phyloP scores from a whole-genome alignment of 1,140 invertebrate species.

The Dreissena rostriformis region DNA sequence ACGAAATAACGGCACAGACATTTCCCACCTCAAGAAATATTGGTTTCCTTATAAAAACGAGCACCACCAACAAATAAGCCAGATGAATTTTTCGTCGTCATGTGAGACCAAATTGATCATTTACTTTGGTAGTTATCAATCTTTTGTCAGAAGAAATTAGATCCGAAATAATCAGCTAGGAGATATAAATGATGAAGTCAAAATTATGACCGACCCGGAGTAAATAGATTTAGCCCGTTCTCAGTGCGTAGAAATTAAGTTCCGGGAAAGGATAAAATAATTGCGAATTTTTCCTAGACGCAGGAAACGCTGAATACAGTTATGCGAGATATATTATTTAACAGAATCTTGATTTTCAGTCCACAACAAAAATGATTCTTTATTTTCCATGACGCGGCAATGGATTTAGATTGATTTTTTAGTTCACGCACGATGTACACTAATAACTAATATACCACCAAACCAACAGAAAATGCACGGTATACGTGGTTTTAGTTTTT shows the following conservation, averaged over 20 bases:
- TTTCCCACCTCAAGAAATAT: neutral
- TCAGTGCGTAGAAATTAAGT: neutral
- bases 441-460: no score
- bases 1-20: neutral
- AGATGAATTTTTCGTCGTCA: constrained; percentile 4
- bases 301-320: no score
- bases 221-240: constrained; percentile 43
- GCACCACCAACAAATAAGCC: neutral
- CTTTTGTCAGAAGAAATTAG: constrained; percentile 54
- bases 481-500: no score
- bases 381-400: no score
- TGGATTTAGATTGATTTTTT: no score
- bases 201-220: constrained; percentile 54
- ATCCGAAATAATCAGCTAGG: constrained; percentile 35
- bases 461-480: no score
- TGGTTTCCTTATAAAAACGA: neutral
- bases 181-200: constrained; percentile 59
- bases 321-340: no score
- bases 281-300: no score
- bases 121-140: constrained; percentile 51
- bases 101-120: constrained; percentile 51
- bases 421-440: no score
- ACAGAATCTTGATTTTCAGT: no score
- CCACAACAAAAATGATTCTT: no score
- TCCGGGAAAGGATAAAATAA: neutral